Percentiles rank a stretch among this genome's conserved stretches.
Conservation (phyloP, 2,888 invertebrate species). For the Eudemis profundana region DNA sequence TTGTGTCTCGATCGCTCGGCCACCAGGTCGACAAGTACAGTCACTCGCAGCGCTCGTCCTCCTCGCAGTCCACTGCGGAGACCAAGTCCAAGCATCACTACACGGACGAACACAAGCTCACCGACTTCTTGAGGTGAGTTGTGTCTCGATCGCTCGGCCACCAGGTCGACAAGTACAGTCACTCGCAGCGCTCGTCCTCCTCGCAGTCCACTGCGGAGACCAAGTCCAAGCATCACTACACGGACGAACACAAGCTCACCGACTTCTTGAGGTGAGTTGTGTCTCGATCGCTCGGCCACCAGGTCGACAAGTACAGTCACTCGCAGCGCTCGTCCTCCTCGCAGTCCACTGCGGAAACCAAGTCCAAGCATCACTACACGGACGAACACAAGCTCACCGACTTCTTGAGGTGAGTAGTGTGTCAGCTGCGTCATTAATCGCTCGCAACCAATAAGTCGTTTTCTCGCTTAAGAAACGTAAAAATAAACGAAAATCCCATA, state of each 20-base stretch:
- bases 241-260: conserved; percentile 88
- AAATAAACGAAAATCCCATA: no score
- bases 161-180: conserved; percentile 87
- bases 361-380: conserved; percentile 78
- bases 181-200: conserved; percentile 70
- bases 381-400: conserved; percentile 89
- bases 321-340: conserved; percentile 69
- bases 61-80: conserved; percentile 67
- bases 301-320: conserved; percentile 87
- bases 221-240: conserved; percentile 78
- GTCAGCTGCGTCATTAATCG: no score
- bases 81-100: conserved; percentile 79
- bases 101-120: conserved; percentile 88
- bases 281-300: conserved; percentile 72
- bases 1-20: conserved; percentile 44
- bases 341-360: conserved; percentile 68
- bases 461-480: no score
- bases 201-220: conserved; percentile 67
- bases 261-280: conserved; percentile 84
- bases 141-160: conserved; percentile 59
- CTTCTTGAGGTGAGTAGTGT: conserved; percentile 82
- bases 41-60: conserved; percentile 70
- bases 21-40: conserved; percentile 88
- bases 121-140: conserved; percentile 87
- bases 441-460: no score